Percentiles rank a stretch among this genome's conserved stretches.
These are phyloP conservation scores for Diprion similis DNA, from an alignment of 1,140 invertebrate species.

Conservation along the genomic window DNA sequence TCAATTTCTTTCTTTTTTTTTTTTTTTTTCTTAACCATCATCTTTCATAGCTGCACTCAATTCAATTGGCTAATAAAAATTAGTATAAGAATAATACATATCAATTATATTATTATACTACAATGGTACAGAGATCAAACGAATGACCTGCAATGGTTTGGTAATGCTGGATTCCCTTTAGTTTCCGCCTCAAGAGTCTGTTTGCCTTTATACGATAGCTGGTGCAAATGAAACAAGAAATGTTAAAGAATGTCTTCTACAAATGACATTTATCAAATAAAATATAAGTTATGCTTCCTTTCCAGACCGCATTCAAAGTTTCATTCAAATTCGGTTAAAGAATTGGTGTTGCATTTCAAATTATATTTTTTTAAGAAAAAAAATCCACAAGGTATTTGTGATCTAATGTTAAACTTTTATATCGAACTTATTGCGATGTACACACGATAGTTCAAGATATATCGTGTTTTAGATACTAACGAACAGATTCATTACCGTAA, in stretches of 20 bases:
- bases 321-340: background rate
- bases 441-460: no score
- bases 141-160: constrained; percentile 54
- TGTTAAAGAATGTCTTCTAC: background rate
- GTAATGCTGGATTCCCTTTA: constrained; percentile 40
- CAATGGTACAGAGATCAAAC: constrained; percentile 57
- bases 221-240: background rate
- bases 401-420: no score
- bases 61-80: constrained; percentile 54
- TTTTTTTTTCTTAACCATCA: background rate
- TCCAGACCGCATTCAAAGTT: background rate
- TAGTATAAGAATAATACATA: constrained; percentile 49
- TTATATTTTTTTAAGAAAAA: no score
- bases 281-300: no score
- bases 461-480: no score
- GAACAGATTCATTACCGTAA: no score
- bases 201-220: background rate
- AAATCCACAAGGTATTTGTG: no score
- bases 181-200: background rate
- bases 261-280: no score
- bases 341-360: background rate
- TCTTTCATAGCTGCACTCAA: constrained; percentile 25
- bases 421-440: no score
- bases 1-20: constrained; percentile 26
- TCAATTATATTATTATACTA: constrained; percentile 48